These are phyloP conservation scores for Temnopleurus reevesii DNA, from an alignment of 53 echinoderm and acorn worm species.

Conservation along the genomic window DNA sequence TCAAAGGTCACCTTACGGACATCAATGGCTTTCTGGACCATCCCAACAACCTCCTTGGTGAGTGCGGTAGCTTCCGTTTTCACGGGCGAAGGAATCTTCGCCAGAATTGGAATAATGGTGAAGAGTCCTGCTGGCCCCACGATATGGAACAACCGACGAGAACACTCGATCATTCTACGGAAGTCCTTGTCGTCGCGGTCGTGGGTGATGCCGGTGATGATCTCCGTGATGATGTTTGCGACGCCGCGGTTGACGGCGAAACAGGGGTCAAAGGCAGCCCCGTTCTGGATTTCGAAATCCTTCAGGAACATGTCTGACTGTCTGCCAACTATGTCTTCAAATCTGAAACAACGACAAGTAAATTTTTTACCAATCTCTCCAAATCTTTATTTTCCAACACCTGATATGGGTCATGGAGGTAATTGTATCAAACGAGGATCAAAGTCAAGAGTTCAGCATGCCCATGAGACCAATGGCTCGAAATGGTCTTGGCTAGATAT, in stretches of 20 bases:
- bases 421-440: too few relatives aligned
- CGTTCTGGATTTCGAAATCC: neutral
- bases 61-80: neutral
- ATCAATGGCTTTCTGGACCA: neutral
- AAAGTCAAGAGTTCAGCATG: too few relatives aligned
- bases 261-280: neutral
- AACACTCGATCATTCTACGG: neutral
- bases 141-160: neutral
- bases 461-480: too few relatives aligned
- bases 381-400: too few relatives aligned
- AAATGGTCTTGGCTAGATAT: too few relatives aligned
- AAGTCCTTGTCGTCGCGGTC: slow-evolving; percentile 1
- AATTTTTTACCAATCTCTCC: too few relatives aligned
- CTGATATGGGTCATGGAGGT: too few relatives aligned
- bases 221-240: slow-evolving; percentile 30
- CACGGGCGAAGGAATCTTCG: neutral
- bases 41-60: neutral
- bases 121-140: slow-evolving; percentile 8
- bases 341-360: too few relatives aligned
- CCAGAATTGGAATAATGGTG: neutral
- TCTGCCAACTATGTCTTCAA: too few relatives aligned
- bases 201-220: slow-evolving; percentile 1
- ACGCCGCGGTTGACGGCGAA: neutral
- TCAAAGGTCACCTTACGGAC: neutral
- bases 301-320: neutral